phyloP scores from a whole-genome alignment of 2,888 invertebrate genomes.

The Entomobrya proxima region DNA sequence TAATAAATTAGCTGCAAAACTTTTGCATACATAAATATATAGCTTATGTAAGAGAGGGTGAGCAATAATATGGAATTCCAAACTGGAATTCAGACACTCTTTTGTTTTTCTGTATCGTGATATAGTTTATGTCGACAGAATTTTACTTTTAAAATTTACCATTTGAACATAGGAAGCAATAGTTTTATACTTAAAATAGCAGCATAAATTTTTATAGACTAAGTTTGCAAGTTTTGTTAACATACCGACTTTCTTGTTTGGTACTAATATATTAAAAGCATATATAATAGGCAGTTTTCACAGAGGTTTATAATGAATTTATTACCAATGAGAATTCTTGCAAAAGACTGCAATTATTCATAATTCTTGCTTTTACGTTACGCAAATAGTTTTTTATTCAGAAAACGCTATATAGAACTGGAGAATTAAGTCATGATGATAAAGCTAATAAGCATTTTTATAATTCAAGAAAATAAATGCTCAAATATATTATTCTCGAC shows the following conservation, averaged over 20 bases:
- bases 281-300: background rate
- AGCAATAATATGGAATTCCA: background rate
- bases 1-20: background rate
- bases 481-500: background rate
- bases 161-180: background rate
- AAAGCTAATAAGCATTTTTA: background rate
- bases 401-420: background rate
- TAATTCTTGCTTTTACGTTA: background rate
- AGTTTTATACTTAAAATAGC: background rate
- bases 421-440: slow-evolving; percentile 24
- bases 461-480: background rate
- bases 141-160: background rate
- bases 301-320: background rate
- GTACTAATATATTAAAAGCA: too few species aligned
- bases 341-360: background rate
- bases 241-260: too few species aligned
- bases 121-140: background rate
- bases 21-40: background rate
- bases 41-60: background rate
- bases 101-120: slow-evolving; percentile 21
- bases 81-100: background rate
- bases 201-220: too few species aligned
- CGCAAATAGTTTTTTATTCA: background rate
- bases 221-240: too few species aligned
- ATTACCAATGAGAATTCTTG: slow-evolving; percentile 16